A percentile compares a stretch with the other conserved stretches of the same genome.
phyloP scores from a whole-genome alignment of 2,888 invertebrate species.

The Pinctada fucata region DNA sequence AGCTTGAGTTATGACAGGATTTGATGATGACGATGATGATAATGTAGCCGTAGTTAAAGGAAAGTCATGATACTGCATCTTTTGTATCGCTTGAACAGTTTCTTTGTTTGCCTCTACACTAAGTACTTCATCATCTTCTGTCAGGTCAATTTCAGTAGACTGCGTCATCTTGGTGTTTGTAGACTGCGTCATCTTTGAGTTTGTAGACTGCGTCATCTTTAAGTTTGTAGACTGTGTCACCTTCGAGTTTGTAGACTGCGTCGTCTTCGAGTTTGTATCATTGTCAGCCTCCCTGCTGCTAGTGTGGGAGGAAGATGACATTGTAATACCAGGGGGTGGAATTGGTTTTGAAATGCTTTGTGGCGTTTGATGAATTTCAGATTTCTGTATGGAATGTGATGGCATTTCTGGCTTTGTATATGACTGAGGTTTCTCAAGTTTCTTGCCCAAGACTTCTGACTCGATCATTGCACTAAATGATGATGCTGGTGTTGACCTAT shows the following conservation, averaged over 20 bases:
- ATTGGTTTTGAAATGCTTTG: too few relatives aligned
- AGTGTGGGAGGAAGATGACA: not conserved
- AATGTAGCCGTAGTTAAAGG: conserved; percentile 63
- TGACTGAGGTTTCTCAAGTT: too few relatives aligned
- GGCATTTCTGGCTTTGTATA: not conserved
- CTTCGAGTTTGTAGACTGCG: not conserved
- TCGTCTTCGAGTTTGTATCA: not conserved
- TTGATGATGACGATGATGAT: conserved; percentile 39
- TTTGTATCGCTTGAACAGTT: conserved; percentile 65
- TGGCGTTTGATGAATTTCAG: not conserved
- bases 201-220: not conserved
- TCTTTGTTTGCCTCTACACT: conserved; percentile 39
- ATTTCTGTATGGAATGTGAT: not conserved
- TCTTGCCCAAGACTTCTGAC: too few relatives aligned
- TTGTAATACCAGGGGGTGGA: not conserved
- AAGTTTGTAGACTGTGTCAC: not conserved
- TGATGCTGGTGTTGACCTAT: not conserved
- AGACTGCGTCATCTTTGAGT: not conserved
- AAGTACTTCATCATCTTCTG: not conserved
- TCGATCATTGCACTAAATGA: too few relatives aligned
- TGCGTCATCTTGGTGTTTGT: not conserved
- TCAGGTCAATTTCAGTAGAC: not conserved
- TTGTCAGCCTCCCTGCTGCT: not conserved
- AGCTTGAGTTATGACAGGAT: conserved; percentile 59
- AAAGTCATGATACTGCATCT: conserved; percentile 71